These are phyloP conservation scores for Hydropotes inermis DNA, from an alignment of 2,113 vertebrate species.

Conservation along the genomic window DNA sequence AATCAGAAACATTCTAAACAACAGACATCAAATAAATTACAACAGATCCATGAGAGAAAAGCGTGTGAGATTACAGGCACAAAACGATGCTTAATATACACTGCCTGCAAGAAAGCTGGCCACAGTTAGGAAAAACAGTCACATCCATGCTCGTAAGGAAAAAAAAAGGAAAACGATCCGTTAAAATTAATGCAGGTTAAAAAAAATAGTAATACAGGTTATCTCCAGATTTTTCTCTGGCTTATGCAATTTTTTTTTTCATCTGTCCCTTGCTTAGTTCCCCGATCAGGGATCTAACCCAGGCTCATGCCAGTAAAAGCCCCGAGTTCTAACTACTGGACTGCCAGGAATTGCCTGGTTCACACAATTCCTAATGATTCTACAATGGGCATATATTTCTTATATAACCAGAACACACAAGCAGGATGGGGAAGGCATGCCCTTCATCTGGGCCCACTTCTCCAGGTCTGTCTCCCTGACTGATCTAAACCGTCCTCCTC, in stretches of 20 bases:
- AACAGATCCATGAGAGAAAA: background rate
- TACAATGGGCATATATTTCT: background rate
- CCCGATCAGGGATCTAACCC: background rate
- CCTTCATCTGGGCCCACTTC: too few relatives aligned
- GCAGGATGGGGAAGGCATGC: too few relatives aligned
- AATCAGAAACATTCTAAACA: background rate
- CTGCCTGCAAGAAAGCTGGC: background rate
- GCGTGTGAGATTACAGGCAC: rapidly evolving
- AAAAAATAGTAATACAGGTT: background rate
- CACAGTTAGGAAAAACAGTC: background rate
- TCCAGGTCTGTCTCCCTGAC: background rate
- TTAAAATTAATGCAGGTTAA: background rate
- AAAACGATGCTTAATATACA: background rate
- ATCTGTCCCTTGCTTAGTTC: background rate
- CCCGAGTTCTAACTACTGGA: background rate
- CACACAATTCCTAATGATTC: background rate
- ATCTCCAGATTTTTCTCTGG: background rate
- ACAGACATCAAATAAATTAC: background rate
- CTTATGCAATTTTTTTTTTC: background rate
- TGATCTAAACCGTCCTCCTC: background rate
- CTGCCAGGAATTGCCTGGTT: background rate
- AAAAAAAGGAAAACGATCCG: background rate
- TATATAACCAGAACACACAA: background rate
- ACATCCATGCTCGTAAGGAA: background rate
- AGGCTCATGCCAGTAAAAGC: background rate